Conservation (phyloP, 2,113 vertebrate species). For the Cephalopterus ornatus region DNA sequence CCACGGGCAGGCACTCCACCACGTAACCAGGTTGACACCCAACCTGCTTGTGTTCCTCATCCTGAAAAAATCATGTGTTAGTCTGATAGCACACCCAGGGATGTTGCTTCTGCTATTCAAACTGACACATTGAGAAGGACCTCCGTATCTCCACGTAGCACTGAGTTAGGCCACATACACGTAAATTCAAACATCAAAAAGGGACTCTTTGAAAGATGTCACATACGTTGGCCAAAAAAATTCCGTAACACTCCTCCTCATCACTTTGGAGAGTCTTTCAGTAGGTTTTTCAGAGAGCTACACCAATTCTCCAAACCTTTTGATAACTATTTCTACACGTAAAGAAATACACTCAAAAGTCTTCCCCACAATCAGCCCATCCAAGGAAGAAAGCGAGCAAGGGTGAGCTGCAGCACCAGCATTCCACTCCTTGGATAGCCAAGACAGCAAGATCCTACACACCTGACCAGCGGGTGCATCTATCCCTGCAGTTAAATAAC, state of each 20-base stretch:
- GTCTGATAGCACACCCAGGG: not conserved
- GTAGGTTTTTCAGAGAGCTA: not conserved
- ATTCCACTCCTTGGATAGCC: not conserved
- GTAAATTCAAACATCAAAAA: not conserved
- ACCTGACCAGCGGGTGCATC: fast-evolving
- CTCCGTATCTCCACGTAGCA: fast-evolving
- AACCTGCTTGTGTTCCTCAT: not conserved
- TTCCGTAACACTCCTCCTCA: not conserved
- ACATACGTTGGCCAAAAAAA: fast-evolving
- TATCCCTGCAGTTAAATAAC: not conserved
- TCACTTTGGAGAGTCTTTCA: fast-evolving
- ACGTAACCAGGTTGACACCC: not conserved
- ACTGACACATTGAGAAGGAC: not conserved
- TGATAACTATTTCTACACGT: not conserved
- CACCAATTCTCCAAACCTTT: not conserved
- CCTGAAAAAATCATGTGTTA: not conserved
- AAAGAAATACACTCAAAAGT: not conserved
- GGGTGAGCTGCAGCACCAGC: not conserved
- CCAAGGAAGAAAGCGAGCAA: not conserved
- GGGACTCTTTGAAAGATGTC: not conserved
- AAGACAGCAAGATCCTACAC: not conserved
- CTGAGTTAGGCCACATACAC: fast-evolving
- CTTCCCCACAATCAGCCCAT: not conserved
- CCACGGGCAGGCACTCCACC: not conserved
- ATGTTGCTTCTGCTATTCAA: not conserved